phyloP scores from a whole-genome alignment of 1,140 invertebrate species.

The Polypedilum vanderplanki region DNA sequence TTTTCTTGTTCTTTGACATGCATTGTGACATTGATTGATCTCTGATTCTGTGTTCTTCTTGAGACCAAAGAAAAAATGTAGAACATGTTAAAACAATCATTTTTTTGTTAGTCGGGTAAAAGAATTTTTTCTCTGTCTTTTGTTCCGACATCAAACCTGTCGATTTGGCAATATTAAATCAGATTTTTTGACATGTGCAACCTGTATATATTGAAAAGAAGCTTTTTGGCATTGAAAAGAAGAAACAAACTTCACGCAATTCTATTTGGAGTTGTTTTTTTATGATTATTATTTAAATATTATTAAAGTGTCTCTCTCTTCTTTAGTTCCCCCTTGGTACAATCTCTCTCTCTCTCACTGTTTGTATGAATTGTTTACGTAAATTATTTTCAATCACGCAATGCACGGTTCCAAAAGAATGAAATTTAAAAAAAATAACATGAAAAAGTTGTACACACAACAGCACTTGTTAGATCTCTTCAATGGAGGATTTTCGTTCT shows the following conservation, averaged over 20 bases:
- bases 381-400: constrained; percentile 27
- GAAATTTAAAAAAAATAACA: constrained; percentile 7
- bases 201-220: not conserved
- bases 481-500: not conserved
- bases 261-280: not conserved
- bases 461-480: constrained; percentile 11
- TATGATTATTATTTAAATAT: constrained; percentile 10
- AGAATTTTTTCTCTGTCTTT: too few species aligned
- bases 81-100: too few species aligned
- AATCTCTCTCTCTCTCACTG: too few species aligned
- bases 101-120: too few species aligned
- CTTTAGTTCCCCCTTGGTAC: not conserved
- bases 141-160: too few species aligned
- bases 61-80: too few species aligned
- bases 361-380: not conserved
- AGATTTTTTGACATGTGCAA: constrained; percentile 15
- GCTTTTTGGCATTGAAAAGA: not conserved
- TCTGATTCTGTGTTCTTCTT: not conserved
- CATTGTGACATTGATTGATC: constrained; percentile 22
- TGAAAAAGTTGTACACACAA: not conserved
- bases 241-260: not conserved
- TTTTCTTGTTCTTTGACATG: not conserved
- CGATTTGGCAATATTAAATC: not conserved
- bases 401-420: constrained; percentile 15
- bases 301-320: not conserved